A percentile compares a stretch with the other conserved stretches of the same genome.
Evolutionary conservation across 2,888 invertebrate species (phyloP).

Genomic region (Acleris sparsana): DNA sequence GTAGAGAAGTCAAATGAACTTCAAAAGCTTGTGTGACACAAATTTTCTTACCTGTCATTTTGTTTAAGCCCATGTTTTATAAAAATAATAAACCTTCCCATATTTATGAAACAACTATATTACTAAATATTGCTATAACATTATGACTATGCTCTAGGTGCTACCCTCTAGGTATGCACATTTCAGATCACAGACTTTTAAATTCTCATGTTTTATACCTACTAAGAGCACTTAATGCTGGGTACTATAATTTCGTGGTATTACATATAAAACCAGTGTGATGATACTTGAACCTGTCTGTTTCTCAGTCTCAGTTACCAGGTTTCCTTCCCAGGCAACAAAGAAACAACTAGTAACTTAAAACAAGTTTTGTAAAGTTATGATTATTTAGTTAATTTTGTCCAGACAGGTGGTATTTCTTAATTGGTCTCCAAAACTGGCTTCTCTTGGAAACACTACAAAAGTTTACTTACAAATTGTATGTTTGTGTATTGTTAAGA

Average conservation of each 20-base stretch:
- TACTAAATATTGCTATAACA: too few species aligned
- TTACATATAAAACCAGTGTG: neutral
- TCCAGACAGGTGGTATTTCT: slow-evolving; percentile 25
- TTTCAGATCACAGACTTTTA: too few species aligned
- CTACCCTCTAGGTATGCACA: too few species aligned
- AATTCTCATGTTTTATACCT: too few species aligned
- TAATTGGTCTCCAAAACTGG: slow-evolving; percentile 30
- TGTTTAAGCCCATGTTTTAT: too few species aligned
- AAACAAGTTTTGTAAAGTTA: slow-evolving; percentile 28
- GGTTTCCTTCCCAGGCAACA: slow-evolving; percentile 4
- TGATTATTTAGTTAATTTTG: slow-evolving; percentile 21
- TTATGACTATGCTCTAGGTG: too few species aligned
- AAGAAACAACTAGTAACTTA: slow-evolving; percentile 10
- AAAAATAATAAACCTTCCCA: too few species aligned
- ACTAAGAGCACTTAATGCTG: neutral
- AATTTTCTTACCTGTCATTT: too few species aligned
- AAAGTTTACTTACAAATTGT: slow-evolving; percentile 9
- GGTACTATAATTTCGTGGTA: neutral
- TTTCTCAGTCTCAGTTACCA: slow-evolving; percentile 1
- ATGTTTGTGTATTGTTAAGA: slow-evolving; percentile 11
- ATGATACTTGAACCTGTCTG: neutral
- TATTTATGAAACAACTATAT: too few species aligned
- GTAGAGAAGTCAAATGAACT: too few species aligned
- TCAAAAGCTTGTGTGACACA: too few species aligned
- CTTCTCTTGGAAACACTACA: slow-evolving; percentile 14